phyloP scores from a whole-genome alignment of 2,888 invertebrate genomes.

The Rapana venosa region DNA sequence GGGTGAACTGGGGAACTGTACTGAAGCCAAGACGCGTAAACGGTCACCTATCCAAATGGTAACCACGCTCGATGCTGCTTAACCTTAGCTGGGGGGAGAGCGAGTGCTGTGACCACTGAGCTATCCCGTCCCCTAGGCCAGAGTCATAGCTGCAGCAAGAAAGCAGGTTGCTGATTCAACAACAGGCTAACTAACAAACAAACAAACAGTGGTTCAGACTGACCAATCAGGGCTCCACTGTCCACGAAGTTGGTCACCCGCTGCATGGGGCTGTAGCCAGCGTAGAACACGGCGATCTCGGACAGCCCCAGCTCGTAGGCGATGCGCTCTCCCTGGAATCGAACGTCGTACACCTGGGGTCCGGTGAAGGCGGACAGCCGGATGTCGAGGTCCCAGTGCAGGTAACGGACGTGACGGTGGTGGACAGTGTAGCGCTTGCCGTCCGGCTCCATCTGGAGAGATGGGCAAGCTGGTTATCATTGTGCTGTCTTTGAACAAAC shows the following conservation, averaged over 20 bases:
- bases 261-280: slow-evolving; percentile 60
- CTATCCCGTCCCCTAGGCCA: no score
- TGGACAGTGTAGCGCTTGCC: slow-evolving; percentile 68
- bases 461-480: not conserved
- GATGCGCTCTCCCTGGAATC: slow-evolving; percentile 65
- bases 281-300: slow-evolving; percentile 69
- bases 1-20: no score
- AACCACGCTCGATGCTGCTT: no score
- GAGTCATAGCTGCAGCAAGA: no score
- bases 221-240: slow-evolving; percentile 53
- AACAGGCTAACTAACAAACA: no score
- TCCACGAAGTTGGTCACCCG: slow-evolving; percentile 61
- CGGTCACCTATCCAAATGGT: no score
- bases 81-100: no score
- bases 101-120: no score
- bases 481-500: no score
- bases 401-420: slow-evolving; percentile 65
- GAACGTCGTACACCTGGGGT: slow-evolving; percentile 65
- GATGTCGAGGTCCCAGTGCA: slow-evolving; percentile 71
- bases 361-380: slow-evolving; percentile 65
- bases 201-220: not conserved
- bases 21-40: no score
- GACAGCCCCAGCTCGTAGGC: slow-evolving; percentile 72
- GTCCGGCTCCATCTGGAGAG: slow-evolving; percentile 62
- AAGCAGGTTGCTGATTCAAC: no score